These are phyloP conservation scores for human DNA, from an alignment of 2,113 vertebrate genomes.

Conservation along the genomic window DNA sequence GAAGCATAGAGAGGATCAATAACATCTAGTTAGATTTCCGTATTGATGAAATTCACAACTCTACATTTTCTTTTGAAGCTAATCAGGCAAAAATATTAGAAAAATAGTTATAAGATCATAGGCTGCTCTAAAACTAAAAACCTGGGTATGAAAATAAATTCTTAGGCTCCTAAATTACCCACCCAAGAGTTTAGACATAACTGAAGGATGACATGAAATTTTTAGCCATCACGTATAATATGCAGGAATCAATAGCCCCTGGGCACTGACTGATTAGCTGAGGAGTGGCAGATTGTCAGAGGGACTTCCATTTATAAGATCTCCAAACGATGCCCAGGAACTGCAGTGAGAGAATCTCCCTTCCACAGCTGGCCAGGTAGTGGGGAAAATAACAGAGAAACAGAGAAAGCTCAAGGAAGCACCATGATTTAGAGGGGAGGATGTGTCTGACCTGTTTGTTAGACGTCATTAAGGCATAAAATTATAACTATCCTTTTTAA, in stretches of 20 bases:
- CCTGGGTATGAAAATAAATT: not conserved
- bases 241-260: not conserved
- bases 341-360: not conserved
- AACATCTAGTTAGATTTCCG: not conserved
- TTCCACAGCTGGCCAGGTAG: not conserved
- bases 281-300: not conserved
- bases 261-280: not conserved
- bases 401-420: not conserved
- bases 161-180: not conserved
- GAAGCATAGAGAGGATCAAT: not conserved
- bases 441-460: not conserved
- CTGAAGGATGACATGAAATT: not conserved
- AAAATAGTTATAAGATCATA: not conserved
- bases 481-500: not conserved
- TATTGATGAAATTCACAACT: not conserved
- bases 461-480: not conserved
- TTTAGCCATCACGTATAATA: not conserved
- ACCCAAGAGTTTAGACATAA: not conserved
- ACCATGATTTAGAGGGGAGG: not conserved
- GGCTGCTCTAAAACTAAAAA: not conserved
- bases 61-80: not conserved
- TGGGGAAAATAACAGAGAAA: not conserved
- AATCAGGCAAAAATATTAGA: not conserved
- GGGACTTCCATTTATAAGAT: not conserved
- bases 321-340: not conserved